These are phyloP conservation scores for Andinoacara biseriatus DNA, from an alignment of 2,113 vertebrate species.

Conservation along the genomic window DNA sequence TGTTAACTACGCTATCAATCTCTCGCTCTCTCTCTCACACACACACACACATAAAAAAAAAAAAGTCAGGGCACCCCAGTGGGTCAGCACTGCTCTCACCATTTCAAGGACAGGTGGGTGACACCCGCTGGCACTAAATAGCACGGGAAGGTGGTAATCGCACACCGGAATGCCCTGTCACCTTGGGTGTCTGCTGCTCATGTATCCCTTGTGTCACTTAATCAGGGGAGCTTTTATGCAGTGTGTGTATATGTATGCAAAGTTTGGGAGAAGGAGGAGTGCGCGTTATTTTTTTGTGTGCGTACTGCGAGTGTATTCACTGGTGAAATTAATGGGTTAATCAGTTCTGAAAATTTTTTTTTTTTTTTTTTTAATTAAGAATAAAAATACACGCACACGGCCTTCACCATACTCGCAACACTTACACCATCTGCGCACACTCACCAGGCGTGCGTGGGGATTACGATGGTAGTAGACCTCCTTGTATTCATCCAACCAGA, in stretches of 20 bases:
- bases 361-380: too few relatives aligned
- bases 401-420: background rate
- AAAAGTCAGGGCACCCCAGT: constrained; percentile 26
- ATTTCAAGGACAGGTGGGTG: constrained; percentile 62
- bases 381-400: background rate
- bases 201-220: constrained; percentile 65
- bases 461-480: constrained; percentile 94
- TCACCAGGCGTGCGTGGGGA: constrained; percentile 91
- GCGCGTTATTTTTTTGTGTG: background rate
- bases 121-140: constrained; percentile 43
- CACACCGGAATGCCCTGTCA: constrained; percentile 71
- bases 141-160: constrained; percentile 70
- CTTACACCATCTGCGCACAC: constrained; percentile 40
- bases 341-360: background rate
- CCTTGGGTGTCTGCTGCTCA: constrained; percentile 65
- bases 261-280: background rate
- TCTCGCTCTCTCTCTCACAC: background rate
- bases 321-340: constrained; percentile 18
- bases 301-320: background rate
- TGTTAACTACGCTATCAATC: constrained; percentile 64
- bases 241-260: background rate
- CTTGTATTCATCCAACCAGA: constrained; percentile 97
- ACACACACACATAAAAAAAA: background rate
- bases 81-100: constrained; percentile 32
- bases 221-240: constrained; percentile 55